Percentiles rank a stretch among this genome's conserved stretches.
Evolutionary conservation across 1,140 invertebrate genomes (phyloP).

Genomic region (Drosophila melanica): DNA sequence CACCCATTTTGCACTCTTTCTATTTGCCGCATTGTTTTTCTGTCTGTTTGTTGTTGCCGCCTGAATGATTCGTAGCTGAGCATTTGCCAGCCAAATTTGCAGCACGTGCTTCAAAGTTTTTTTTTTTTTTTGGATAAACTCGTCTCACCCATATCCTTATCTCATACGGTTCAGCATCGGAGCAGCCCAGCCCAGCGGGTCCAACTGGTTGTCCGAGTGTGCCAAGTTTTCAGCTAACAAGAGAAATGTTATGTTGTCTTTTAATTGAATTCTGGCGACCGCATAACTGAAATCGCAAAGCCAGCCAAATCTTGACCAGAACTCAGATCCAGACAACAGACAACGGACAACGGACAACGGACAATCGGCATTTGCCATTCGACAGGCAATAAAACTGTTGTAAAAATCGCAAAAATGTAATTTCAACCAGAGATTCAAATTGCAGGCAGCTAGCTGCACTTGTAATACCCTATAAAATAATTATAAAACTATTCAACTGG

Average conservation of each 20-base stretch:
- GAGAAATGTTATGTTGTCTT: constrained; percentile 74
- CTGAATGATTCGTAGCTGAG: constrained; percentile 69
- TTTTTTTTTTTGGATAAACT: constrained; percentile 3
- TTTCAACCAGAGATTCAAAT: constrained; percentile 39
- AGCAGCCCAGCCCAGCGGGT: background rate
- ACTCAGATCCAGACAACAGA: constrained; percentile 25
- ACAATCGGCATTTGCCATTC: constrained; percentile 44
- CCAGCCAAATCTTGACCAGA: constrained; percentile 70
- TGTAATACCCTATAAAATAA: constrained; percentile 20
- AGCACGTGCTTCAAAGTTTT: constrained; percentile 63
- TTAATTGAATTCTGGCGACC: constrained; percentile 80
- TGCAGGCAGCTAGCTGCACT: background rate
- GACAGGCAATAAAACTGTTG: constrained; percentile 80
- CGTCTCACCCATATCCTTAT: constrained; percentile 23
- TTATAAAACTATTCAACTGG: background rate
- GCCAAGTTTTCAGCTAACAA: constrained; percentile 41
- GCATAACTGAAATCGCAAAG: constrained; percentile 80
- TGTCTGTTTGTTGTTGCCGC: constrained; percentile 68
- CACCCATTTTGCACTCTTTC: constrained; percentile 12
- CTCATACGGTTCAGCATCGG: constrained; percentile 6
- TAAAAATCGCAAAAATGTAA: constrained; percentile 69
- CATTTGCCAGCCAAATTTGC: constrained; percentile 68
- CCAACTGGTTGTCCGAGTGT: constrained; percentile 1
- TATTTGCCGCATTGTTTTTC: constrained; percentile 73
- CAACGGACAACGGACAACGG: background rate